Evolutionary conservation across 2,888 invertebrate genomes (phyloP).

Genomic region (Lasioglossum oenotherae): DNA sequence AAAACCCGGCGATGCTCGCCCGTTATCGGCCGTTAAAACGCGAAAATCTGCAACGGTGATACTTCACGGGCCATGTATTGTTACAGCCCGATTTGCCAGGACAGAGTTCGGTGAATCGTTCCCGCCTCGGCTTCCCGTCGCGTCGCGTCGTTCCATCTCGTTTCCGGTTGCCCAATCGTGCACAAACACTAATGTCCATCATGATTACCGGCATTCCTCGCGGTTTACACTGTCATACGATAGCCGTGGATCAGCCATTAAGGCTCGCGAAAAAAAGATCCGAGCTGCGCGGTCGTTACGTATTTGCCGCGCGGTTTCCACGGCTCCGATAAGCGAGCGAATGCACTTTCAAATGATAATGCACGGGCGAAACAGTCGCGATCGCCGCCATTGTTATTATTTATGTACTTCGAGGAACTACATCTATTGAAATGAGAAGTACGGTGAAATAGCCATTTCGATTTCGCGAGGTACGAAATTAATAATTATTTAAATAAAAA

Average conservation of each 20-base stretch:
- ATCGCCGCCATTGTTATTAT: not conserved
- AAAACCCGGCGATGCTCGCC: constrained; percentile 8
- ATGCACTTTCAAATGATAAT: not conserved
- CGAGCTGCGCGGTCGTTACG: not conserved
- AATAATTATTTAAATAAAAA: no score
- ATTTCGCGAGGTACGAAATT: no score
- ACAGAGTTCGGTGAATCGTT: not conserved
- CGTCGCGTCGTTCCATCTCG: not conserved
- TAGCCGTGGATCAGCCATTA: not conserved
- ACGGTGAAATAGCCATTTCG: not conserved
- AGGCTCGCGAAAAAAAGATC: not conserved
- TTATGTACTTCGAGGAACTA: not conserved
- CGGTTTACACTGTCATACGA: not conserved
- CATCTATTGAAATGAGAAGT: not conserved
- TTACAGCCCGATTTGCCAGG: constrained; percentile 5
- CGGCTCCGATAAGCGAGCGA: not conserved
- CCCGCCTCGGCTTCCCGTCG: not conserved
- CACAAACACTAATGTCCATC: not conserved
- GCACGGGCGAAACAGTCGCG: no score
- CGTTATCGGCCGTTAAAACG: constrained; percentile 2
- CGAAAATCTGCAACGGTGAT: constrained; percentile 27
- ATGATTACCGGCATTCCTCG: not conserved
- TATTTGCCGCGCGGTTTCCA: not conserved
- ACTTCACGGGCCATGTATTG: constrained; percentile 36
- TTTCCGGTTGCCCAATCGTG: constrained; percentile 16